These are phyloP conservation scores for Hycleus phaleratus DNA, from an alignment of 1,140 invertebrate genomes.

Conservation along the genomic window DNA sequence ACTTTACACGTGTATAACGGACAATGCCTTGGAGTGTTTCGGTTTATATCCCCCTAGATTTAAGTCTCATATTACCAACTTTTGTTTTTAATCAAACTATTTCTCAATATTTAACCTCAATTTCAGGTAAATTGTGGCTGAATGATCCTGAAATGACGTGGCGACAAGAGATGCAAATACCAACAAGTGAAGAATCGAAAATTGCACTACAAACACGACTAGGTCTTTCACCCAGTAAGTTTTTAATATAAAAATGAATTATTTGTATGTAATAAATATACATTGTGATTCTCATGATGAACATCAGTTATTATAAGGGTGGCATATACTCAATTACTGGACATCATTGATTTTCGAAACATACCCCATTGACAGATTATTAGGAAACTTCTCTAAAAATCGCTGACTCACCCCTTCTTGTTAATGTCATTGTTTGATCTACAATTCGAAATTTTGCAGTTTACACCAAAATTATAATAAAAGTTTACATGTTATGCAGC, in stretches of 20 bases:
- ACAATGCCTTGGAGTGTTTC: neutral
- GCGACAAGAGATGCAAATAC: conserved; percentile 37
- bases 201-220: conserved; percentile 38
- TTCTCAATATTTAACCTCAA: neutral
- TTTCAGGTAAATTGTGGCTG: conserved; percentile 43
- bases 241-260: neutral
- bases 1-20: neutral
- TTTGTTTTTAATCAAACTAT: neutral
- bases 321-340: conserved; percentile 12
- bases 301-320: too few species aligned
- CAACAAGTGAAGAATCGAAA: conserved; percentile 39
- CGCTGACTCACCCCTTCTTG: conserved; percentile 36
- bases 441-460: too few species aligned
- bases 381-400: conserved; percentile 26
- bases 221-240: conserved; percentile 38
- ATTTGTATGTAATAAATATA: neutral
- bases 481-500: too few species aligned
- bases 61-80: neutral
- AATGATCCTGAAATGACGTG: conserved; percentile 40
- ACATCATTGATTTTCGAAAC: conserved; percentile 28
- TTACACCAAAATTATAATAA: too few species aligned
- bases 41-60: neutral
- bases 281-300: conserved; percentile 5
- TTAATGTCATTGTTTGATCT: conserved; percentile 27
- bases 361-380: conserved; percentile 36